Evolutionary conservation across 2,888 invertebrate genomes (phyloP), one percentile per base, ranked within the genome.

Genomic region (Cryptosula pallasiana): DNA sequence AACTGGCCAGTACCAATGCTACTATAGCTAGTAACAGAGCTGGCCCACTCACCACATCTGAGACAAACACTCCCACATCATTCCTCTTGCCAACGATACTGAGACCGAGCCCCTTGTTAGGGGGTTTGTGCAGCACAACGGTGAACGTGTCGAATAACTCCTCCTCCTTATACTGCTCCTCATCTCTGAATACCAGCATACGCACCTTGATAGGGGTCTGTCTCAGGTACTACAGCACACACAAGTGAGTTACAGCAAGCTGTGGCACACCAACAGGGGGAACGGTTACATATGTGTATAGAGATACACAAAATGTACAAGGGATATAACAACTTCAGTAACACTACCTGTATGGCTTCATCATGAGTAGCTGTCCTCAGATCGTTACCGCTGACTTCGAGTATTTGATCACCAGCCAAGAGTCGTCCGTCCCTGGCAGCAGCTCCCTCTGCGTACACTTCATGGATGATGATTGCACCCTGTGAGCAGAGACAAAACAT

Each of bases 391-490:
- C 94, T 94, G 73, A 95, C 86, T 80, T 95, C 95, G 63, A 95
- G 84, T 79, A 99, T 91, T 86, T 95, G 95, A 86, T 99, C 99
- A 25, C 95, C 97, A 0, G 93, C 90, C 84, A 90, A 89, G 57
- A 99, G 86, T 69, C 98, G 89, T 0, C 93, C 93, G 83, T 99
- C 98, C 80, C 92, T 91, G 0, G 91, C 93, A 16, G 94, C 91
- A 0, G 91, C 92, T 0, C 97, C 96, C 78, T 92, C 92, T 9
- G 92, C 90, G 84, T 94, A 95, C 27, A 99, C 90, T 84, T 98
- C 97, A 78, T 96, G 90, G 76, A 98, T 90, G 75, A 96, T 90
- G 74, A 95, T 92, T 58, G 93, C 92, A 75, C 92, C 92, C 94
- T 95, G 84, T n/a, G n/a, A n/a, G n/a, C n/a, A n/a, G n/a, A n/a